Evolutionary conservation across 2,797 vertebrate genomes (phyloP).

Genomic region (Melanogrammus aeglefinus): DNA sequence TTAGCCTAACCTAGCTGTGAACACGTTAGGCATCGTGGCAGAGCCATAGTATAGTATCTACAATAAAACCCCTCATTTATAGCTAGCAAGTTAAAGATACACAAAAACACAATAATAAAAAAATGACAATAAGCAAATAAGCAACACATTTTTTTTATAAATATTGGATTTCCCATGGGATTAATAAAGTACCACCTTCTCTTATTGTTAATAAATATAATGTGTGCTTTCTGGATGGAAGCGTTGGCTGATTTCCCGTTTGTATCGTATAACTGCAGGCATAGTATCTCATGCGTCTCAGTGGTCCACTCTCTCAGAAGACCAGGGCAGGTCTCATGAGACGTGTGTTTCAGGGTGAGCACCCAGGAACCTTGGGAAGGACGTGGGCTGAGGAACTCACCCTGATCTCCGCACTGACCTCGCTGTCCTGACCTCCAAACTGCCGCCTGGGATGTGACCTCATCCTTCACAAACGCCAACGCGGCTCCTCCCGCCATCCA

Average conservation of each 20-base stretch:
- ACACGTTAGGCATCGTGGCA: too few relatives aligned
- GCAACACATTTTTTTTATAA: not conserved
- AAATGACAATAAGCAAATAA: not conserved
- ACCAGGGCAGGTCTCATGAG: too few relatives aligned
- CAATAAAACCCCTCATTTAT: too few relatives aligned
- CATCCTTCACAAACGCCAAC: too few relatives aligned
- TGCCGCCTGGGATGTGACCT: too few relatives aligned
- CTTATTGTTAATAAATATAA: not conserved
- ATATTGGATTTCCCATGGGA: not conserved
- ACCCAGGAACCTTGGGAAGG: not conserved
- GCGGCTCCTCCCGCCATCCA: too few relatives aligned
- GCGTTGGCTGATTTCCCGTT: not conserved
- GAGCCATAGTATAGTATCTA: too few relatives aligned
- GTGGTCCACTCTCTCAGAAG: too few relatives aligned
- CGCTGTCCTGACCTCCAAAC: not conserved
- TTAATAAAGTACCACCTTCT: not conserved
- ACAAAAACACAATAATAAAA: too few relatives aligned
- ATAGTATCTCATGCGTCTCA: too few relatives aligned
- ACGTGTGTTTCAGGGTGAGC: not conserved
- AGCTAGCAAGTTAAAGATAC: not conserved
- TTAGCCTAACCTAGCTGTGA: too few relatives aligned
- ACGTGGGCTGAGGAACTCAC: not conserved
- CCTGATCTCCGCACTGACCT: not conserved
- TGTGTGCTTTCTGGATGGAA: not conserved
- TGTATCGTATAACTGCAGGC: not conserved